Evolutionary conservation across 2,113 vertebrate genomes (phyloP).

Genomic region (Eudyptes chrysolophus): DNA sequence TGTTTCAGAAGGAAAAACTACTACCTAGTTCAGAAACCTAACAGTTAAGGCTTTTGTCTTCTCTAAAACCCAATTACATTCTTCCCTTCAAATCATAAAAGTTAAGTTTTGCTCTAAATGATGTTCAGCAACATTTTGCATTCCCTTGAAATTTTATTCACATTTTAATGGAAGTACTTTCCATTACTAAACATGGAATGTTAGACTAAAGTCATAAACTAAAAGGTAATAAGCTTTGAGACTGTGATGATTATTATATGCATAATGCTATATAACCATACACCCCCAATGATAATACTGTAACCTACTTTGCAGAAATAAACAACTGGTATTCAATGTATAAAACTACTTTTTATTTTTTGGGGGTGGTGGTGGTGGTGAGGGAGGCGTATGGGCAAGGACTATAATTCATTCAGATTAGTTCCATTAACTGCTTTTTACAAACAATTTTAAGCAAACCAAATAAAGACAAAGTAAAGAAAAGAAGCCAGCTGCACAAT

Average conservation of each 20-base stretch:
- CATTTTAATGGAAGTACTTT: background rate
- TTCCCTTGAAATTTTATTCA: background rate
- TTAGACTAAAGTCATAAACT: background rate
- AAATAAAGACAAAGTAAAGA: background rate
- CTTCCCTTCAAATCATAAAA: background rate
- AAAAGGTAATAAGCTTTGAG: background rate
- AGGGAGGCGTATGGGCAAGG: background rate
- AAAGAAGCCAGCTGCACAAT: background rate
- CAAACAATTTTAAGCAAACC: slow-evolving; percentile 15
- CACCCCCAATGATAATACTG: background rate
- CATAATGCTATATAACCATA: background rate
- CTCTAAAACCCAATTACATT: background rate
- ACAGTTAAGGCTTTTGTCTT: background rate
- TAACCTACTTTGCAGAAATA: background rate
- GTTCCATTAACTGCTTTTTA: slow-evolving; percentile 15
- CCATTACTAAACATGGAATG: background rate
- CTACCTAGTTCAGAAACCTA: background rate
- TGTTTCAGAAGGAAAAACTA: background rate
- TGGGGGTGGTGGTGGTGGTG: rapidly evolving
- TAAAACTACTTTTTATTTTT: background rate
- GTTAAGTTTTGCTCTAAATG: background rate
- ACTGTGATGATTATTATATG: background rate
- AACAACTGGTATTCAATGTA: background rate
- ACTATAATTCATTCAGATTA: background rate
- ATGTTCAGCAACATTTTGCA: background rate